These are phyloP conservation scores for Perithous albicinctus DNA, from an alignment of 2,888 invertebrate species.

Conservation along the genomic window DNA sequence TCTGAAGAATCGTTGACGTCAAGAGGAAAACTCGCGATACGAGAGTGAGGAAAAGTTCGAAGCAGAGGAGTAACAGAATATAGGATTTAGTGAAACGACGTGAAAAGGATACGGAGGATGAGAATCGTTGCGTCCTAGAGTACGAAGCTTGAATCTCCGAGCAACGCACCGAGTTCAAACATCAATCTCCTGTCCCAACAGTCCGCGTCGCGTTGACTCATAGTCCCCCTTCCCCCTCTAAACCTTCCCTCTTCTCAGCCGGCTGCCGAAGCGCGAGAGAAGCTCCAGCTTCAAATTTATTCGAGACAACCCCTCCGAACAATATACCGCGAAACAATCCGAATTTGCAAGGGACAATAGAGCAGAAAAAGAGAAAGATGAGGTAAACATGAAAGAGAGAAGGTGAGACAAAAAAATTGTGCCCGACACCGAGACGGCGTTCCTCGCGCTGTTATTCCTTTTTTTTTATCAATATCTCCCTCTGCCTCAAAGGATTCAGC, in stretches of 20 bases:
- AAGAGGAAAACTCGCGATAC: not conserved
- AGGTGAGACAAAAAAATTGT: constrained; percentile 21
- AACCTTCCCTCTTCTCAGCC: not conserved
- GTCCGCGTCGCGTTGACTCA: constrained; percentile 41
- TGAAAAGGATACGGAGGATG: constrained; percentile 9
- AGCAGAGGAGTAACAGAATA: not conserved
- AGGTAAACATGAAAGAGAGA: not conserved
- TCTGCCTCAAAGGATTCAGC: constrained; percentile 36
- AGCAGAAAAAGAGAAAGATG: constrained; percentile 9
- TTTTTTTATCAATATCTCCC: not conserved
- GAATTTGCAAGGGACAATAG: constrained; percentile 40
- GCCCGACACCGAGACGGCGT: not conserved
- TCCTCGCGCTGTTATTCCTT: too few species aligned
- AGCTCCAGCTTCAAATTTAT: constrained; percentile 47
- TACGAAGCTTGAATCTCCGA: constrained; percentile 42
- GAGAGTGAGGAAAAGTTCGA: not conserved
- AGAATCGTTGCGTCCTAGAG: constrained; percentile 25
- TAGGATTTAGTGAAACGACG: not conserved
- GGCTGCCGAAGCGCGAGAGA: constrained; percentile 17
- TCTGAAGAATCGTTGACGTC: not conserved
- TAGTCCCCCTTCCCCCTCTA: not conserved
- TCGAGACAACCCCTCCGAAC: constrained; percentile 31
- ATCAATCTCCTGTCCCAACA: constrained; percentile 64
- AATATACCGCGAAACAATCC: constrained; percentile 59
- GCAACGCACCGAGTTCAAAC: constrained; percentile 57